Percentiles rank a stretch among this genome's conserved stretches.
phyloP scores from a whole-genome alignment of 2,113 vertebrate genomes.

The Caloenas nicobarica region DNA sequence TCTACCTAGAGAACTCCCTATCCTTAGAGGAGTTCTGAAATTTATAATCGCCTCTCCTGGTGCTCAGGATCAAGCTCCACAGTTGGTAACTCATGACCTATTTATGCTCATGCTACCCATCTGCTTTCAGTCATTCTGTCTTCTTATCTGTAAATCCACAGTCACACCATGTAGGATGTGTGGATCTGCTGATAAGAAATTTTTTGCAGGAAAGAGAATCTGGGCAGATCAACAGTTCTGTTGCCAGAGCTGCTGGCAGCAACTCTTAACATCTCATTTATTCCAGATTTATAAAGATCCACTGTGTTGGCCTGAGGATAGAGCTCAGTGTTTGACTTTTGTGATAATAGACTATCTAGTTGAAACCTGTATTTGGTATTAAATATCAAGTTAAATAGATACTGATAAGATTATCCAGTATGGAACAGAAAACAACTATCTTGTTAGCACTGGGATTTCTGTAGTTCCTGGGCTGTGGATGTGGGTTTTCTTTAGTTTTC shows the following conservation, averaged over 20 bases:
- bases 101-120: slow-evolving; percentile 38
- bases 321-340: slow-evolving; percentile 25
- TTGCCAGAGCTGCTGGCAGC: slow-evolving; percentile 58
- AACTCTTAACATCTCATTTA: slow-evolving; percentile 63
- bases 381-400: slow-evolving; percentile 19
- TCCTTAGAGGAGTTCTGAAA: slow-evolving; percentile 20
- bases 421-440: background rate
- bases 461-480: background rate
- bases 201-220: slow-evolving; percentile 16
- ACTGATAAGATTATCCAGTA: background rate
- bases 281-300: slow-evolving; percentile 64
- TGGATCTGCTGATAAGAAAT: slow-evolving; percentile 63
- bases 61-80: slow-evolving; percentile 24
- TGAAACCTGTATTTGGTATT: background rate
- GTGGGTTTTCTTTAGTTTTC: background rate
- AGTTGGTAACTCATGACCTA: slow-evolving; percentile 7
- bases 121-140: slow-evolving; percentile 30
- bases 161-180: slow-evolving; percentile 26
- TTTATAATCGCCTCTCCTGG: background rate
- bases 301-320: slow-evolving; percentile 28
- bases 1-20: slow-evolving; percentile 40
- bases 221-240: slow-evolving; percentile 47
- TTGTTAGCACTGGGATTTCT: background rate
- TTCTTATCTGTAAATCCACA: slow-evolving; percentile 49
- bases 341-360: background rate